These are phyloP conservation scores for Hippocampus barbouri DNA, from an alignment of 2,113 vertebrate species.

Conservation along the genomic window DNA sequence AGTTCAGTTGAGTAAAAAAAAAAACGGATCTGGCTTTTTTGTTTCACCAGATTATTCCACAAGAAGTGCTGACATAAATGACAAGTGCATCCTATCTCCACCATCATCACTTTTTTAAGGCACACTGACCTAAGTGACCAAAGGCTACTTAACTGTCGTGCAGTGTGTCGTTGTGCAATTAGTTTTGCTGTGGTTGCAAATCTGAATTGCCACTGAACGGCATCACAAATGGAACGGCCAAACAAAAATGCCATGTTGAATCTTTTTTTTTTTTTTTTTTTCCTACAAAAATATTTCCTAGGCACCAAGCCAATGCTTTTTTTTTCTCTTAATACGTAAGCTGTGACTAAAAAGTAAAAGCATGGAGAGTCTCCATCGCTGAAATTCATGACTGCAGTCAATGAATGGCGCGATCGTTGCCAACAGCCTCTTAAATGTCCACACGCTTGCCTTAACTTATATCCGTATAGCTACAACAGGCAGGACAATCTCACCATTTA, in stretches of 20 bases:
- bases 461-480: no score
- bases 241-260: background rate
- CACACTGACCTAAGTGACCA: background rate
- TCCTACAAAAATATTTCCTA: background rate
- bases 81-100: background rate
- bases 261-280: background rate
- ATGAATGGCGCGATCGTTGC: no score
- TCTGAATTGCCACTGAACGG: background rate
- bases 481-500: no score
- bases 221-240: background rate
- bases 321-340: no score
- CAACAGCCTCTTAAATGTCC: no score
- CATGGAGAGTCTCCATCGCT: no score
- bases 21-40: no score
- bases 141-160: background rate
- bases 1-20: background rate
- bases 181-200: background rate
- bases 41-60: background rate
- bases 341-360: no score
- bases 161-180: no score
- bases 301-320: no score
- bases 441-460: no score
- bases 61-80: background rate
- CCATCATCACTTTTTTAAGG: background rate
- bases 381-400: no score